Conservation (phyloP, 2,113 vertebrate species). For the Dolichotis patagonum region DNA sequence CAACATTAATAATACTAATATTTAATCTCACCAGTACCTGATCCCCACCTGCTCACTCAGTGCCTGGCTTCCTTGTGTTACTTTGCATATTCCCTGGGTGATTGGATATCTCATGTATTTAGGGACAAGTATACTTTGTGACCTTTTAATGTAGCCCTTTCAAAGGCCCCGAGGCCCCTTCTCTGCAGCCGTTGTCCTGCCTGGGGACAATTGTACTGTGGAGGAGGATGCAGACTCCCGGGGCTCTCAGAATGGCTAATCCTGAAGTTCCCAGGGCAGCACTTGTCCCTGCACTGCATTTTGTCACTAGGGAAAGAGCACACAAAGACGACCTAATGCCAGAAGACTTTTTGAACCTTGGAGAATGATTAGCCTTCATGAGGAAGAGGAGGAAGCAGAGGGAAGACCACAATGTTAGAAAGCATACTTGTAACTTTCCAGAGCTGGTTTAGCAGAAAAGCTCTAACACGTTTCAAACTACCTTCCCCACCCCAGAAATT, state of each 20-base stretch:
- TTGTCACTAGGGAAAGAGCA: neutral
- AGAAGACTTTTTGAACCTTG: neutral
- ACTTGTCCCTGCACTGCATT: neutral
- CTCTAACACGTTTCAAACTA: neutral
- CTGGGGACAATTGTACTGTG: neutral
- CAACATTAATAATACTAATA: neutral
- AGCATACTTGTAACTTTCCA: neutral
- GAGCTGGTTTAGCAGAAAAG: neutral
- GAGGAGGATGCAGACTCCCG: neutral
- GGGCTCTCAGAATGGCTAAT: neutral
- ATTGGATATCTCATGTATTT: neutral
- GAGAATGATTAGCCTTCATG: neutral
- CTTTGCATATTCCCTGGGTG: neutral
- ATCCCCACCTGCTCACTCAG: neutral
- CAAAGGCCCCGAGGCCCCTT: neutral
- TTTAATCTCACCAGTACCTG: neutral
- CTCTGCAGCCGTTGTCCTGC: neutral
- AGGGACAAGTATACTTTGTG: neutral
- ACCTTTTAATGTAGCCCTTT: neutral
- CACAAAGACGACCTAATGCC: neutral
- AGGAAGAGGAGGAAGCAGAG: neutral
- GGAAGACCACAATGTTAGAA: neutral
- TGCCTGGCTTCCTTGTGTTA: neutral
- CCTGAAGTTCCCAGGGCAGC: neutral
- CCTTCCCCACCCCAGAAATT: neutral